Percentiles rank a stretch among this genome's conserved stretches.
phyloP scores from a whole-genome alignment of 2,888 invertebrate species.

The Epirrita christyi region DNA sequence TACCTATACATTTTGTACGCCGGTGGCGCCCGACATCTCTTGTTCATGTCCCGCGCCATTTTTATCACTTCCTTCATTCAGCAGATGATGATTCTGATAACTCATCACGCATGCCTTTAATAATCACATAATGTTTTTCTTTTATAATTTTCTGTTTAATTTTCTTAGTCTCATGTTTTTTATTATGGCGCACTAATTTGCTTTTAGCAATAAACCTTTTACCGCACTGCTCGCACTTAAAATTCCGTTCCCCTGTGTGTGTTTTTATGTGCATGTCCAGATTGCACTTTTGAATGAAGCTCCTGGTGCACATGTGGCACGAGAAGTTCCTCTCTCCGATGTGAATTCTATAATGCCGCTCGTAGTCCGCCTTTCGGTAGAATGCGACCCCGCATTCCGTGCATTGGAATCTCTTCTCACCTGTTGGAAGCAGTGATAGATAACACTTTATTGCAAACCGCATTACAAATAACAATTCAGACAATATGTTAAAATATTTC shows the following conservation, averaged over 20 bases:
- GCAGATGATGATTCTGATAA: no score
- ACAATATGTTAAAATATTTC: no score
- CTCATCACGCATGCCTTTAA: background rate
- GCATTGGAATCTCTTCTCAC: slow-evolving; percentile 2
- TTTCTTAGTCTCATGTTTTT: slow-evolving; percentile 59
- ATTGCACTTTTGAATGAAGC: slow-evolving; percentile 73
- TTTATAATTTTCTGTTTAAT: slow-evolving; percentile 45
- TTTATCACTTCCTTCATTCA: no score
- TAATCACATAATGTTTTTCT: background rate
- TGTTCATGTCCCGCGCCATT: no score
- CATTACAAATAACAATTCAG: no score
- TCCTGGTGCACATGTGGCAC: slow-evolving; percentile 67
- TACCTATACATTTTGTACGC: no score
- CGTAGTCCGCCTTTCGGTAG: slow-evolving; percentile 5
- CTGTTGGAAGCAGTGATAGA: slow-evolving; percentile 4
- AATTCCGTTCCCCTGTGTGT: slow-evolving; percentile 65
- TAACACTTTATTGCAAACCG: no score
- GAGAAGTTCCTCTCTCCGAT: slow-evolving; percentile 63
- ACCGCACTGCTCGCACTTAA: slow-evolving; percentile 58
- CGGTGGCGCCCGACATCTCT: no score
- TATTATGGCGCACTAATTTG: slow-evolving; percentile 61
- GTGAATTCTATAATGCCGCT: slow-evolving; percentile 6
- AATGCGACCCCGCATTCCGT: background rate
- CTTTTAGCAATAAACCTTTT: slow-evolving; percentile 68
- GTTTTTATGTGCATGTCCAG: slow-evolving; percentile 71